Percentiles rank a stretch among this genome's conserved stretches.
These are phyloP conservation scores for Actias luna DNA, from an alignment of 2,888 invertebrate species.

Conservation along the genomic window DNA sequence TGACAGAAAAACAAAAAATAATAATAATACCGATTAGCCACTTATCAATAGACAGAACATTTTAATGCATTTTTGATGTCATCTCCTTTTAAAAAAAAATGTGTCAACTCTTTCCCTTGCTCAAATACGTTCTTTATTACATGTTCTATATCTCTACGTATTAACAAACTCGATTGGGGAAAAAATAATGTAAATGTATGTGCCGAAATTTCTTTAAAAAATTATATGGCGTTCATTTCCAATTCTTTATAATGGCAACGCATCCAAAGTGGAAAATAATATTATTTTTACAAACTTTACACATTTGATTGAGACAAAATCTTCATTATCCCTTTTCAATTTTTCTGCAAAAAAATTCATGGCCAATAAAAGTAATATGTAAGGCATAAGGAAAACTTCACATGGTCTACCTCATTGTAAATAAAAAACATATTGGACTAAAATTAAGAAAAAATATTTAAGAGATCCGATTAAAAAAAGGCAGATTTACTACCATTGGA, in stretches of 20 bases:
- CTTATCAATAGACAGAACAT: background rate
- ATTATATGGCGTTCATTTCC: too few relatives aligned
- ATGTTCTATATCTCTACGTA: background rate
- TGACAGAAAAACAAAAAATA: constrained; percentile 5
- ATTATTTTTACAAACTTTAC: background rate
- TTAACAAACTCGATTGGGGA: background rate
- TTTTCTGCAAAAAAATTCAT: constrained; percentile 34
- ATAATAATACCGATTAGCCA: background rate
- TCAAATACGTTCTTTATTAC: background rate
- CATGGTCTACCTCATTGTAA: constrained; percentile 79
- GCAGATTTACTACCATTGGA: background rate
- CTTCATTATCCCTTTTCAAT: background rate
- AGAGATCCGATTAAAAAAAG: constrained; percentile 35
- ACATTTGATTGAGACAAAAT: background rate
- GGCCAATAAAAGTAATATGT: constrained; percentile 52
- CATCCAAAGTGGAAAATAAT: background rate
- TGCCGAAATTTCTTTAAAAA: background rate
- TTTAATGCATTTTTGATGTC: background rate
- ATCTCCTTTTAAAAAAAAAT: background rate
- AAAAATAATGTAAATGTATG: background rate
- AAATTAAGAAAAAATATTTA: constrained; percentile 59
- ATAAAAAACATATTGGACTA: constrained; percentile 69
- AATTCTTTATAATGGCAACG: too few relatives aligned
- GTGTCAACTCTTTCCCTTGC: background rate
- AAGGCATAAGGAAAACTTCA: constrained; percentile 58